phyloP scores from a whole-genome alignment of 2,797 vertebrate species.

The Eulemur coronatus region DNA sequence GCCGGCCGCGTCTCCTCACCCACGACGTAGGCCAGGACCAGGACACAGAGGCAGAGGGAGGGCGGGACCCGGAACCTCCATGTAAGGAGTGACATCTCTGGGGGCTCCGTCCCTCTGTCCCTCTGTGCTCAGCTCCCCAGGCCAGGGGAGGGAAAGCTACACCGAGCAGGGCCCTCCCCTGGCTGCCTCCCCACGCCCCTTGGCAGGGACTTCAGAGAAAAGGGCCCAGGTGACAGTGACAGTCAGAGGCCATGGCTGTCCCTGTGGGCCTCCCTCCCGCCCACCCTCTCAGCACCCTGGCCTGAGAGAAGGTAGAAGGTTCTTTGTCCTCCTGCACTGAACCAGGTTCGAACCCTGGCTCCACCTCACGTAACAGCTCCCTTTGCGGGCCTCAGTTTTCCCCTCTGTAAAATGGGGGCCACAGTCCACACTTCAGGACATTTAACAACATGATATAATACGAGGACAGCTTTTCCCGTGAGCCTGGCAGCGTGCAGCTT shows the following conservation, averaged over 20 bases:
- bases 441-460: neutral
- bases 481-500: neutral
- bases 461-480: neutral
- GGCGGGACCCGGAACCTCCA: neutral
- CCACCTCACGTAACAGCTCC: neutral
- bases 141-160: neutral
- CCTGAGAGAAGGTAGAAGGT: neutral
- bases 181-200: neutral
- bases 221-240: neutral
- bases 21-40: conserved; percentile 37
- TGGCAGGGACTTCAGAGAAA: conserved; percentile 63
- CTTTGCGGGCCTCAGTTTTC: neutral
- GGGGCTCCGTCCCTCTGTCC: neutral
- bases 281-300: neutral
- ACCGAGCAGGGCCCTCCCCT: conserved; percentile 19
- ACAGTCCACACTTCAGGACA: neutral
- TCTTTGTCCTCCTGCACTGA: neutral
- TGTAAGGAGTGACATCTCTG: conserved; percentile 25
- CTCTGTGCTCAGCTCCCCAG: neutral
- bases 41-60: neutral
- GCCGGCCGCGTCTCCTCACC: conserved; percentile 36
- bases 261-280: neutral
- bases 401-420: neutral
- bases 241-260: neutral
- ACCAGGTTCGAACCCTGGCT: neutral